Evolutionary conservation across 2,888 invertebrate genomes (phyloP).

Genomic region (Oeneis ivallda): DNA sequence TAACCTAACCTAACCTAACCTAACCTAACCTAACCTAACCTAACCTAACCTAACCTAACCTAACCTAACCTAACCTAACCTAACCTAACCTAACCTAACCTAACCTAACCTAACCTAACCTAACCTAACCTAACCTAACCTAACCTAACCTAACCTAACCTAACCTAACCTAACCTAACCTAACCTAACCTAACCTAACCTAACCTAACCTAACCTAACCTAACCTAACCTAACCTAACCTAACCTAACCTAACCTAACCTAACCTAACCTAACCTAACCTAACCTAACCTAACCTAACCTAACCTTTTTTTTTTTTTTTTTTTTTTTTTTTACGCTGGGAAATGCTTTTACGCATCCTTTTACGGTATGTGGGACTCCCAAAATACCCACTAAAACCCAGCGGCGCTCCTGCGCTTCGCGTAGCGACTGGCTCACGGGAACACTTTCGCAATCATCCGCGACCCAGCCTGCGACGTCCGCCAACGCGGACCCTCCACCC

Average conservation of each 20-base stretch:
- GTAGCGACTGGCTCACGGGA: no score
- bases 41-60: slow-evolving; percentile 35
- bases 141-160: slow-evolving; percentile 1
- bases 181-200: slow-evolving; percentile 2
- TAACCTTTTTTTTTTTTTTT: no score
- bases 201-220: slow-evolving; percentile 1
- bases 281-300: slow-evolving; percentile 38
- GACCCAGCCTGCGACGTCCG: no score
- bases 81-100: slow-evolving; percentile 32
- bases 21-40: slow-evolving; percentile 21
- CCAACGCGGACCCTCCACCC: no score
- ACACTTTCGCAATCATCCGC: no score
- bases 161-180: slow-evolving; percentile 1
- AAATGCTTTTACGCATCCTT: no score
- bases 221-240: slow-evolving; percentile 29
- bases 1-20: slow-evolving; percentile 12
- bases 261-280: slow-evolving; percentile 32
- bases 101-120: slow-evolving; percentile 32
- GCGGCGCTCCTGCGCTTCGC: no score
- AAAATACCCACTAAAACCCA: no score
- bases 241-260: slow-evolving; percentile 35
- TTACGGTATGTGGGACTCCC: no score
- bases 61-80: slow-evolving; percentile 36
- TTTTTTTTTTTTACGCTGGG: no score
- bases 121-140: background rate